Conservation (phyloP, 2,113 vertebrate genomes). For the Nyctibius bracteatus region DNA sequence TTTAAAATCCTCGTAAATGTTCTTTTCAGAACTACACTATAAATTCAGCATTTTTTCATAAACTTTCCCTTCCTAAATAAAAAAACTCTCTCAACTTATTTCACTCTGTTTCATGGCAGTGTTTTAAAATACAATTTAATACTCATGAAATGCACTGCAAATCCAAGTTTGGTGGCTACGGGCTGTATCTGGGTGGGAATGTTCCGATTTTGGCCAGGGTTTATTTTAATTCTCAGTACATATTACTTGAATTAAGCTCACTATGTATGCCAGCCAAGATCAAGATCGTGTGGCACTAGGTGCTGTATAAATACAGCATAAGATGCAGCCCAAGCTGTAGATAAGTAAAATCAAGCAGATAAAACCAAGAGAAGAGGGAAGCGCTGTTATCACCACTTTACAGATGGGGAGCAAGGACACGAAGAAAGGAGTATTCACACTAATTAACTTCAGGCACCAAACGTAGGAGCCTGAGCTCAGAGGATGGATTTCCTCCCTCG, state of each 20-base stretch:
- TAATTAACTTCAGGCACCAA: not conserved
- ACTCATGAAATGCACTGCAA: not conserved
- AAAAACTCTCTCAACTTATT: not conserved
- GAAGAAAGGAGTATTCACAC: not conserved
- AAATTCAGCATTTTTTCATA: constrained; percentile 13
- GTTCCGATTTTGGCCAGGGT: not conserved
- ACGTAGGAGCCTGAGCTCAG: not conserved
- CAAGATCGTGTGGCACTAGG: not conserved
- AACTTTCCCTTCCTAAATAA: not conserved
- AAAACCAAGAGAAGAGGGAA: not conserved
- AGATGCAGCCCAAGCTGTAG: not conserved
- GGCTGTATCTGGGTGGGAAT: not conserved
- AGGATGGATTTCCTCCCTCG: not conserved
- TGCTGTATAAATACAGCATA: not conserved
- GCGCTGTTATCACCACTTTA: not conserved
- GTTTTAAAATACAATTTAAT: constrained; percentile 1
- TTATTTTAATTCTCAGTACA: not conserved
- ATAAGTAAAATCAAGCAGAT: not conserved
- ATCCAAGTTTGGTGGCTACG: not conserved
- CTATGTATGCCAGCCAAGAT: not conserved
- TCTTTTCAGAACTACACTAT: not conserved
- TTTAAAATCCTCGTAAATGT: constrained; percentile 7
- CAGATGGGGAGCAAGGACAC: not conserved
- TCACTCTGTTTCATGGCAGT: not conserved
- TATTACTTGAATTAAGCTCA: not conserved